Base-by-base conservation (phyloP, 2,888 invertebrate species). In the Heliconius aoede region DNA sequence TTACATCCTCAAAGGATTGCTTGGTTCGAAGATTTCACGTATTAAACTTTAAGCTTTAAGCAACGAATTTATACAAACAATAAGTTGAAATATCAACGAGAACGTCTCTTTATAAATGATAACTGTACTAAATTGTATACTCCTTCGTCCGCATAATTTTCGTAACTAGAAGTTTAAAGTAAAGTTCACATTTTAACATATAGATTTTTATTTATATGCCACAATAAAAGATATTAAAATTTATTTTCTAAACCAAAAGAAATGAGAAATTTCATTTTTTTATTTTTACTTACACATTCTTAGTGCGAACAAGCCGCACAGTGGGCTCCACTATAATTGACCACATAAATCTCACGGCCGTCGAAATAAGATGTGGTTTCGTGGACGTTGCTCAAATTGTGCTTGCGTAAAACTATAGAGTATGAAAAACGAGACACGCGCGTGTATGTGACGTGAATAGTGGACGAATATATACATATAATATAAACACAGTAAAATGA, bases 271-370 rank as follows among this genome's bases (percentile, higher is more conserved):
- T 79, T 69, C 65, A 72, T 65, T 80, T 68, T 72, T 72, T 79
- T 79, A 67, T 77, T 79, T 65, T 62, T 68, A 36, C 65, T 72
- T 60, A 80, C 76, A 78, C 77, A 74, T 76, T 77, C 78, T 65
- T 78, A 77, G 78, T 80, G 79, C 76, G 78, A 72, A 78, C 76
- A 74, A 77, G 79, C 78, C 73, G 79, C 82, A 82, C 90, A 83
- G 87, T 88, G 83, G 89, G 91, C 83, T 85, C 84, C 84, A 84
- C 79, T 85, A 84, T 91, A 91, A 93, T 93, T 92, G 92, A 88
- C 86, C 82, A 84, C 87, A 91, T 93, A 93, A 93, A 93, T 93
- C 93, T 90, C 81, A 83, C 68, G 76, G 80, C 85, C 87, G 87
- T 89, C 87, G 89, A 88, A 91, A 91, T 89, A 87, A 90, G 89